Base-by-base conservation (phyloP, 1,140 invertebrate species). In the Magallana gigas region DNA sequence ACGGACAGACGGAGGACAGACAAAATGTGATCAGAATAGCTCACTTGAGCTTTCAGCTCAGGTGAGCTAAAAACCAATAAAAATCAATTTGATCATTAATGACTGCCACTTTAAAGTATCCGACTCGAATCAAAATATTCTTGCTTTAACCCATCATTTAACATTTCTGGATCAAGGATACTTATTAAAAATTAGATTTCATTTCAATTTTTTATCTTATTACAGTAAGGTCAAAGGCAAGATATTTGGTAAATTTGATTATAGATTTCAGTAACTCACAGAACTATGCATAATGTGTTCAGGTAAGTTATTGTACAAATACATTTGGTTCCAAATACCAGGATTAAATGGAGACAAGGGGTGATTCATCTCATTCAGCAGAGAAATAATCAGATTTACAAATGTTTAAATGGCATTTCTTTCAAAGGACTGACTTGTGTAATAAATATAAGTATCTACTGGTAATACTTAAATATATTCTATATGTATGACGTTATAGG, bases 331-430 rank as follows among this genome's bases (percentile, higher is more conserved):
- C 68, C 23, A 29, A 76, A 29, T 48, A 29, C 9, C 9, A 12
- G 68, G 68, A 76, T 76, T 76, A 76, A 76, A 76, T 29, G 60
- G 23, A 29, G 68, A 76, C 68, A 76, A 76, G 36, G 23, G 18
- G 36, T 76, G 68, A 76, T 36, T 76, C 68, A 76, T 29, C 68
- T 36, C 29, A 76, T 29, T 76, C 68, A 76, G 23, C 36, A 76
- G 8, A 76, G 12, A 11, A 8, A 29, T 76, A 76, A 76, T 76
- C 68, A 76, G 23, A 76, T 76, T 76, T 76, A 76, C 68, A 29
- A 36, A 23, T 76, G 23, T 76, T 76, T 76, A 76, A 76, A 76
- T 76, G 68, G 29, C 23, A 76, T 36, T 36, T 29, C 68, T 29
- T 29, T 76, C 68, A 36, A 9, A 29, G 6, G 68, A 76, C 23